These are phyloP conservation scores for Actenoides hombroni DNA, from an alignment of 2,113 vertebrate species.

Conservation along the genomic window DNA sequence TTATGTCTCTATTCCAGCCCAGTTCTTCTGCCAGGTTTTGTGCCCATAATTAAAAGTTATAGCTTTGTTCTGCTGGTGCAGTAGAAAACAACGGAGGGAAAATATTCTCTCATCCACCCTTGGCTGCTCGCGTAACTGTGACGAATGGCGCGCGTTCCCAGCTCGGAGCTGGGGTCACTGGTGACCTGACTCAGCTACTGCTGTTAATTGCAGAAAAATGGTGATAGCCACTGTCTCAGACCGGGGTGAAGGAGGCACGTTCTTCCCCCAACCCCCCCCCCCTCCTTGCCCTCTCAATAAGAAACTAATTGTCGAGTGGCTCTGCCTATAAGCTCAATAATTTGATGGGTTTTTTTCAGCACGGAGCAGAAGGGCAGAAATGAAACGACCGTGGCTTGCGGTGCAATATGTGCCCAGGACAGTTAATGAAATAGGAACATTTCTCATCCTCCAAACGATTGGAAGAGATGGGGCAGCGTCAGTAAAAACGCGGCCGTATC, in stretches of 20 bases:
- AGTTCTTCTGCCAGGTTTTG: neutral
- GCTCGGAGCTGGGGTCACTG: neutral
- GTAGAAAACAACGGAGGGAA: neutral
- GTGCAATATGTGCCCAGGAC: neutral
- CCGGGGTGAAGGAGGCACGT: neutral
- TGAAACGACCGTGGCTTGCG: neutral
- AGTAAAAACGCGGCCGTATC: neutral
- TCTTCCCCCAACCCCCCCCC: neutral
- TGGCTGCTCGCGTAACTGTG: neutral
- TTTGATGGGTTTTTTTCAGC: constrained; percentile 3
- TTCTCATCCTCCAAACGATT: neutral
- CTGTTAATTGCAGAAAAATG: neutral
- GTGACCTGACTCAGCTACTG: neutral
- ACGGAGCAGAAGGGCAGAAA: neutral
- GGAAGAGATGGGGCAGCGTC: neutral
- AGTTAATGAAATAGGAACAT: neutral
- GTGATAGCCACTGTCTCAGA: neutral
- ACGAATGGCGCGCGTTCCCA: neutral
- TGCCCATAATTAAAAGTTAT: neutral
- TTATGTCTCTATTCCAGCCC: neutral
- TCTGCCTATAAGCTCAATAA: neutral
- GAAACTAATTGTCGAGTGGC: neutral
- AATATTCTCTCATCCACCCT: neutral
- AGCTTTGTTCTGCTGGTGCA: neutral
- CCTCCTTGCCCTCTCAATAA: neutral